Conservation (phyloP, 2,888 invertebrate genomes). For the Torymus aiolomorphi region DNA sequence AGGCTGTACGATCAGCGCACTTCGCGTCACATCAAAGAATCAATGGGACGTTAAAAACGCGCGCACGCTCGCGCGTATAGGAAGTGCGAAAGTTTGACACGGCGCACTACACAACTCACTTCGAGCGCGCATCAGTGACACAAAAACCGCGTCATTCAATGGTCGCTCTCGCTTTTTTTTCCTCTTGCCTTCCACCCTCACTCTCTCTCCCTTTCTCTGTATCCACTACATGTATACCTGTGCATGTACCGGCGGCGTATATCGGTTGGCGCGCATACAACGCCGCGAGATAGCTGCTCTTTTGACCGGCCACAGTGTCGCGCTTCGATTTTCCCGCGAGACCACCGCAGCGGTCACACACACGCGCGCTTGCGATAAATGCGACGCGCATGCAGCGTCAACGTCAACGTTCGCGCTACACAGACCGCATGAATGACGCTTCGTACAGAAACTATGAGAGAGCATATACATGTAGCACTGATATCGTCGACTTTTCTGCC, state of each 20-base stretch:
- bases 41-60: no score
- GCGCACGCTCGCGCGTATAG: no score
- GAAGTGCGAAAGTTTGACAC: no score
- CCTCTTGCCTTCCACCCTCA: neutral
- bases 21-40: no score
- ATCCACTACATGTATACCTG: no score
- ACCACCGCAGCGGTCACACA: neutral
- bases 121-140: neutral
- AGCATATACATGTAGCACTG: no score
- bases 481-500: no score
- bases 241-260: no score
- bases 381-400: neutral
- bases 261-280: no score
- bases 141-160: no score
- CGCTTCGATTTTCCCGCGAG: slow-evolving; percentile 4
- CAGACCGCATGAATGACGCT: neutral
- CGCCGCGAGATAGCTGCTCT: neutral
- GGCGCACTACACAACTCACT: neutral
- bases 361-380: neutral
- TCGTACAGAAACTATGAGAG: no score
- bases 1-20: no score
- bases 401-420: neutral
- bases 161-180: neutral
- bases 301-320: slow-evolving; percentile 11
- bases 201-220: neutral